Evolutionary conservation across 2,797 vertebrate species (phyloP).

Genomic region (Anas flavirostris): DNA sequence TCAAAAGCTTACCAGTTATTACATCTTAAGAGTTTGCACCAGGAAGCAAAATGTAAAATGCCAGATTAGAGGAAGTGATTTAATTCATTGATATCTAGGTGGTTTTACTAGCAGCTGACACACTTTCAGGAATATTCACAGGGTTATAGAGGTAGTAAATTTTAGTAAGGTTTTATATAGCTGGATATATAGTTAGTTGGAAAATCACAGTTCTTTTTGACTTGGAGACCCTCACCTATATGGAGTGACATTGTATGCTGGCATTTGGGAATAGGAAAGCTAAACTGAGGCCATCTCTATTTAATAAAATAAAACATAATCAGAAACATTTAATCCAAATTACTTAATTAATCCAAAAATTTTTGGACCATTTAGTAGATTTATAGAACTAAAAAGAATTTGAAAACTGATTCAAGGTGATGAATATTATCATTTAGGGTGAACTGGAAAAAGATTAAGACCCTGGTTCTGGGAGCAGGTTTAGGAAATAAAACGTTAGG

Average conservation of each 20-base stretch:
- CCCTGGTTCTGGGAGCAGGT: neutral
- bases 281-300: neutral
- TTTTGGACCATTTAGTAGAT: neutral
- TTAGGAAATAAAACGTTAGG: neutral
- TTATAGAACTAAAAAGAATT: neutral
- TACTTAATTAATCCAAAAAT: too few relatives aligned
- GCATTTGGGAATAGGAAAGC: neutral
- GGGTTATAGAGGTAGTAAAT: slow-evolving; percentile 22
- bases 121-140: slow-evolving; percentile 1
- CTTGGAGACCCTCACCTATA: neutral
- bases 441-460: neutral
- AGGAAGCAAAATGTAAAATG: slow-evolving; percentile 11
- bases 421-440: neutral
- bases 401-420: neutral
- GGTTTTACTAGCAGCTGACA: slow-evolving; percentile 13
- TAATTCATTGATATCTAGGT: slow-evolving; percentile 24
- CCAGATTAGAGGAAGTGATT: neutral
- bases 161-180: slow-evolving; percentile 36
- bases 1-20: neutral
- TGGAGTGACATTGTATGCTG: neutral
- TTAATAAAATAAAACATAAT: neutral
- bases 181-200: neutral
- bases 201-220: neutral
- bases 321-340: neutral
- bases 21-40: neutral